A percentile compares a stretch with the other conserved stretches of the same genome.
Conservation (phyloP, 2,888 invertebrate species). For the Dicyrtomina minuta region DNA sequence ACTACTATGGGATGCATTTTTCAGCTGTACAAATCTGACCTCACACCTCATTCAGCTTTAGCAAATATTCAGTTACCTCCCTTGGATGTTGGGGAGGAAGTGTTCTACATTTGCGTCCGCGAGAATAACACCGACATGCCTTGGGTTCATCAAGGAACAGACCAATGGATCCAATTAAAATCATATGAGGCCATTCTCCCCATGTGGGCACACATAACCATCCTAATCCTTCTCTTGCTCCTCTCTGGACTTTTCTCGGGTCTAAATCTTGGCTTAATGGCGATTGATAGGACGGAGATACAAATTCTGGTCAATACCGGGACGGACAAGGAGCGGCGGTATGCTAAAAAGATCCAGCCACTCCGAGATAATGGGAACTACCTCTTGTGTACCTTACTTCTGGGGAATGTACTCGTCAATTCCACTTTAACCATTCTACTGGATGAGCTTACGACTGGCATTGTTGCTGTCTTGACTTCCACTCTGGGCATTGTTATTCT, state of each 20-base stretch:
- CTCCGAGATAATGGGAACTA: slow-evolving; percentile 93
- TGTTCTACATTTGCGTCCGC: slow-evolving; percentile 53
- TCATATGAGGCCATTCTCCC: slow-evolving; percentile 61
- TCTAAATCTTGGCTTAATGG: slow-evolving; percentile 55
- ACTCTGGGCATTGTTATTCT: slow-evolving; percentile 91
- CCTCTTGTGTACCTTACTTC: slow-evolving; percentile 71
- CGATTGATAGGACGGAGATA: slow-evolving; percentile 90
- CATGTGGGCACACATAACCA: slow-evolving; percentile 71
- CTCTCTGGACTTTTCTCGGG: slow-evolving; percentile 94
- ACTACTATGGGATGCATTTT: too few relatives aligned
- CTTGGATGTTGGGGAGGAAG: slow-evolving; percentile 47
- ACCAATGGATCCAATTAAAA: slow-evolving; percentile 45
- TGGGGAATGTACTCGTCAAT: slow-evolving; percentile 91
- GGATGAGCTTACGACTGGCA: slow-evolving; percentile 89
- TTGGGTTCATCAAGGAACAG: slow-evolving; percentile 48
- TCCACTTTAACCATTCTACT: slow-evolving; percentile 94
- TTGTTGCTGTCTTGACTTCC: slow-evolving; percentile 85
- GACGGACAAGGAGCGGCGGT: slow-evolving; percentile 76
- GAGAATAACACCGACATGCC: slow-evolving; percentile 51
- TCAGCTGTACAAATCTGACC: slow-evolving; percentile 38
- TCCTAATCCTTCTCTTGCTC: slow-evolving; percentile 72
- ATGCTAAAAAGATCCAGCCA: slow-evolving; percentile 87
- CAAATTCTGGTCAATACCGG: slow-evolving; percentile 93
- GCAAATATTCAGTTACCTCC: slow-evolving; percentile 51
- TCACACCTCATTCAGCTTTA: slow-evolving; percentile 45